Evolutionary conservation across 2,797 vertebrate genomes (phyloP).

Genomic region (Hylomyscus alleni): DNA sequence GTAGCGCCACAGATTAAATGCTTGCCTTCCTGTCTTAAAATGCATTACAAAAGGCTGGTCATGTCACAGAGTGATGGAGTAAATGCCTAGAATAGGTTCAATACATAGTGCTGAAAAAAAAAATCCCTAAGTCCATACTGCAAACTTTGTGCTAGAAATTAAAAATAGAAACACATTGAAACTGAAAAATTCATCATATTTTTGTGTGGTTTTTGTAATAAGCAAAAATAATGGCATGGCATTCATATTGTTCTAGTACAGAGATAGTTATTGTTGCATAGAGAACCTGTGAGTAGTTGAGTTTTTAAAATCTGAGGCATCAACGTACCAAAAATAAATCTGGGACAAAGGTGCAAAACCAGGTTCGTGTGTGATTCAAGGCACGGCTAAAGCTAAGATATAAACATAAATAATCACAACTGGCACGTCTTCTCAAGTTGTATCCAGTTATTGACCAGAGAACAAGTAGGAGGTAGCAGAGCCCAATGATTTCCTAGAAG

Average conservation of each 20-base stretch:
- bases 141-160: background rate
- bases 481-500: background rate
- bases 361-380: background rate
- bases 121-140: background rate
- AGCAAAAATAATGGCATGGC: background rate
- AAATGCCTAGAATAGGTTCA: background rate
- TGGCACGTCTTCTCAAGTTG: background rate
- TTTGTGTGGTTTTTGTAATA: background rate
- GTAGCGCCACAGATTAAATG: background rate
- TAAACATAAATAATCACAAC: background rate
- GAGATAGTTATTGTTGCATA: background rate
- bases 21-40: background rate
- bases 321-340: background rate
- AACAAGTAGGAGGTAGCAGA: background rate
- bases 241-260: background rate
- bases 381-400: background rate
- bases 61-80: background rate
- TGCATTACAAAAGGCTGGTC: background rate
- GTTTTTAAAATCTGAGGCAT: background rate
- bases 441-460: background rate
- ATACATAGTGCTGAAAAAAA: background rate
- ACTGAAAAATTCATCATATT: background rate
- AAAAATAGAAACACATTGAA: constrained; percentile 31
- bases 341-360: background rate
- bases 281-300: background rate